Evolutionary conservation across 2,113 vertebrate species (phyloP), one percentile per base, ranked within the genome.

Genomic region (Rutilus rutilus): DNA sequence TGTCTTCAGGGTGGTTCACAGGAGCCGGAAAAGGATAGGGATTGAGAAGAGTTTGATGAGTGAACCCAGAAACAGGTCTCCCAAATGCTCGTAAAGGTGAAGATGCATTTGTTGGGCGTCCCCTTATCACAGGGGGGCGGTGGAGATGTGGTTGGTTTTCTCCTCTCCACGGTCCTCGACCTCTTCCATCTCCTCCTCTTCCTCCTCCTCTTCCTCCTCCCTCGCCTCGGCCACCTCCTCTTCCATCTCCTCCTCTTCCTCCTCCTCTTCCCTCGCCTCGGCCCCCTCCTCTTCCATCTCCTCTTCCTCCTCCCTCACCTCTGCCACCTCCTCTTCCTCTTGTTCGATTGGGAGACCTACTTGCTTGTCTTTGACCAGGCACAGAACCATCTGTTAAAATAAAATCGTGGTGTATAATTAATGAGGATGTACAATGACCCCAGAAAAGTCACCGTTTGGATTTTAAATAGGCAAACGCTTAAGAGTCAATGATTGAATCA

Each of bases 121-220:
- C 62, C 6, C 14, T 27, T 21, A 27, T 67, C 42, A 50, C 15
- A 67, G 62, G 39, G 5, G 25, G 39, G 5, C 60, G n/a, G 9
- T 27, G 39, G 23, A 5, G 0, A 82, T 45, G 50, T 52, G 2
- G 0, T 12, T 30, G 83, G 85, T 27, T 83, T 77, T 47, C 17
- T 25, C 84, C 69, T 86, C 59, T 89, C 82, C 23, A 54, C 52
- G 91, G 78, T 87, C 92, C 92, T 90, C 23, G 19, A 9, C 78
- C 78, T 10, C 80, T 87, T 64, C 69, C 86, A 30, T 86, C 23
- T 42, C 67, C 12, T 21, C 69, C 62, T 62, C 78, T 73, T 33
- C 30, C 23, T 42, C 67, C 12, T 21, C 69, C 62, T 62, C 78
- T 74, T 33, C 33, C 33, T 33, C 33, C 33, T 33, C 33, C 33